These are phyloP conservation scores for Aplidium turbinatum DNA, from an alignment of 23 tunicate species.

Conservation along the genomic window DNA sequence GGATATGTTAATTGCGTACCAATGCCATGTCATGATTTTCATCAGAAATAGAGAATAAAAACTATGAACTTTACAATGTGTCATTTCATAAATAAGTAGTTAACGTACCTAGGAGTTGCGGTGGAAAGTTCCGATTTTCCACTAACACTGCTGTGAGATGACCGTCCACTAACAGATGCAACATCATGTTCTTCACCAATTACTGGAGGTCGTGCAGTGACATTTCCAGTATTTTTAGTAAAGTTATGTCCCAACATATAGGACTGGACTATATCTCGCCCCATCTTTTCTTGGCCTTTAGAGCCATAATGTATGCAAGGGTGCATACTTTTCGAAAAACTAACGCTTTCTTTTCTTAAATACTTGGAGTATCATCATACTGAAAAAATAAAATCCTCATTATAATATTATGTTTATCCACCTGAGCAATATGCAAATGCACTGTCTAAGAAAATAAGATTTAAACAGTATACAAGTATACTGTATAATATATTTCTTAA, in stretches of 20 bases:
- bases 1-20: background rate
- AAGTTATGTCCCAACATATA: slow-evolving; percentile 85
- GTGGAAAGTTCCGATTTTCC: slow-evolving; percentile 90
- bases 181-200: slow-evolving; percentile 86
- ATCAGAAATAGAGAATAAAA: background rate
- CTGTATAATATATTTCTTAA: too few relatives aligned
- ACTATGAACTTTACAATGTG: background rate
- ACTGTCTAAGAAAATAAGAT: too few relatives aligned
- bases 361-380: too few relatives aligned
- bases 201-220: slow-evolving; percentile 51
- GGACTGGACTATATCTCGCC: slow-evolving; percentile 37
- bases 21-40: background rate
- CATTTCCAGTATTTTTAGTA: slow-evolving; percentile 30
- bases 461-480: too few relatives aligned
- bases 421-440: too few relatives aligned
- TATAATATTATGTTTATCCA: too few relatives aligned
- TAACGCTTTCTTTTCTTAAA: too few relatives aligned
- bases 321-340: too few relatives aligned
- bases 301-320: too few relatives aligned
- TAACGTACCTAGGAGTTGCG: slow-evolving; percentile 84
- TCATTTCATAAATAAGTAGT: too few relatives aligned
- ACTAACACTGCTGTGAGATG: slow-evolving; percentile 91
- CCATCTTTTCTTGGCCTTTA: background rate
- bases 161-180: slow-evolving; percentile 53
- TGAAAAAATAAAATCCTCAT: too few relatives aligned